These are phyloP conservation scores for Thalassarche chlororhynchos DNA, from an alignment of 2,113 vertebrate species.

Conservation along the genomic window DNA sequence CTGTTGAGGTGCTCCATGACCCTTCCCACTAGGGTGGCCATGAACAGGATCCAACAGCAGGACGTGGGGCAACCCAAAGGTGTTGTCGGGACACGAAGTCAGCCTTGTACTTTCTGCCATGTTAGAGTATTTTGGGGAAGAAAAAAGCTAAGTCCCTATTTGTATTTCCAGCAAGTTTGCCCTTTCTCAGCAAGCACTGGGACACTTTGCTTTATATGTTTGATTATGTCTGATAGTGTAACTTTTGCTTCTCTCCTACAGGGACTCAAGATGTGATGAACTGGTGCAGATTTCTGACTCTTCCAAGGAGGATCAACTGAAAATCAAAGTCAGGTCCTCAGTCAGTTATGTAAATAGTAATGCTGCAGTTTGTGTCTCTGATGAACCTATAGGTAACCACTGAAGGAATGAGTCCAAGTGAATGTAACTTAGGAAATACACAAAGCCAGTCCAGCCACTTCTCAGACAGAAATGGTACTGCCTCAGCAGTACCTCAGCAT, in stretches of 20 bases:
- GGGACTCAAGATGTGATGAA: background rate
- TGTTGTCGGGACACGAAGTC: background rate
- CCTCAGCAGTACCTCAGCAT: background rate
- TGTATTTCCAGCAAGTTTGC: background rate
- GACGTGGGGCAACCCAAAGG: background rate
- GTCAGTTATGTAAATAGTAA: background rate
- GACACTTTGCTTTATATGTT: background rate
- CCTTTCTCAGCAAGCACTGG: background rate
- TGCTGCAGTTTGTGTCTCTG: slow-evolving; percentile 22
- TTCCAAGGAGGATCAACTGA: background rate
- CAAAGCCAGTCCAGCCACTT: background rate
- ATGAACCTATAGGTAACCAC: slow-evolving; percentile 4
- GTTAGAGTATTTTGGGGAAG: background rate
- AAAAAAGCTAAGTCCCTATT: accelerated
- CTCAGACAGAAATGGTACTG: background rate
- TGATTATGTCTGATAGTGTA: background rate
- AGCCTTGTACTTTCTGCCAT: background rate
- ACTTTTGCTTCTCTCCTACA: background rate
- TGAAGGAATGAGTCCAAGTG: background rate
- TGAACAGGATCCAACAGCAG: background rate
- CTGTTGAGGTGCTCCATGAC: background rate
- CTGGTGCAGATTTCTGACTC: background rate
- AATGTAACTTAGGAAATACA: background rate
- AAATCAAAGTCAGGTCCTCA: slow-evolving; percentile 20
- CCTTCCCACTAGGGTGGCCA: background rate